Evolutionary conservation across 2,113 vertebrate species (phyloP).

Genomic region (Nyctibius bracteatus): DNA sequence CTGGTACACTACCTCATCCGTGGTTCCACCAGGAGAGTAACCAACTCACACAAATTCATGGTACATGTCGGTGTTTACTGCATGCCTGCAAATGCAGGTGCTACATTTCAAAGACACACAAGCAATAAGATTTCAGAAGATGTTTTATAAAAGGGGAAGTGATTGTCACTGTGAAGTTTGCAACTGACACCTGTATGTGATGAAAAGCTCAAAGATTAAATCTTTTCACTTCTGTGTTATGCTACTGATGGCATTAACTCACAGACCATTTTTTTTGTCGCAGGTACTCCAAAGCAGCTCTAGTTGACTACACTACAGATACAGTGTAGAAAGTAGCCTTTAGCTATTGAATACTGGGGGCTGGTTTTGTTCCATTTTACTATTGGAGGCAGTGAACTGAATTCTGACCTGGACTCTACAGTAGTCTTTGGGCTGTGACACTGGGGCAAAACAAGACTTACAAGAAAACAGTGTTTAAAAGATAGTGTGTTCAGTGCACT

Average conservation of each 20-base stretch:
- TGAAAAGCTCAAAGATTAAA: slow-evolving; percentile 8
- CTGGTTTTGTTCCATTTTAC: background rate
- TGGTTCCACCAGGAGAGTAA: background rate
- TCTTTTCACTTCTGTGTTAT: background rate
- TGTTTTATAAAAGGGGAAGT: background rate
- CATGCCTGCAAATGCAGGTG: background rate
- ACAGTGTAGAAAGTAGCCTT: background rate
- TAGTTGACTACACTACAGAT: background rate
- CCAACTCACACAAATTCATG: background rate
- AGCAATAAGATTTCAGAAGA: background rate
- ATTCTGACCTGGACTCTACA: background rate
- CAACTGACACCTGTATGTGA: background rate
- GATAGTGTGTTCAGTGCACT: background rate
- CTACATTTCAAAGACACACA: background rate
- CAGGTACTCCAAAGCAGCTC: background rate
- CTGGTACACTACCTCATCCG: background rate
- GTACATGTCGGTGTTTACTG: background rate
- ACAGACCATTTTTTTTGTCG: background rate
- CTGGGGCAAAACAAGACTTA: background rate
- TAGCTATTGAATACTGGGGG: background rate
- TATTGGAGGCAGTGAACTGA: background rate
- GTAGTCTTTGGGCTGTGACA: background rate
- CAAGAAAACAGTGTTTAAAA: background rate
- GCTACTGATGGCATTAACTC: background rate
- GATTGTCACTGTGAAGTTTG: background rate